These are phyloP conservation scores for honey bee (Apis mellifera) DNA, from an alignment of 1,140 invertebrate species.

Conservation along the genomic window Amel_HAv3.1 CM009939.2:4332001-4332500, in stretches of 20 bases:
- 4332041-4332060: too few relatives aligned
- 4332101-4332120: neutral
- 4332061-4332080: too few relatives aligned
- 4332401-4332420: neutral
- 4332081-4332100: neutral
- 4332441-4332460: neutral
- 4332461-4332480: too few relatives aligned
- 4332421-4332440: neutral
- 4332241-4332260: neutral
- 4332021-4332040: too few relatives aligned
- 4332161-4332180: neutral
- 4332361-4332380: neutral
- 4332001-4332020: too few relatives aligned
- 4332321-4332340: neutral
- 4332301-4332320: neutral
- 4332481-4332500: too few relatives aligned
- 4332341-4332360: neutral
- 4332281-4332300: slow-evolving; percentile 31
- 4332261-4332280: slow-evolving; percentile 45
- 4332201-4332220: too few relatives aligned
- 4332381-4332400: too few relatives aligned
- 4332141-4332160: neutral
- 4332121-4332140: too few relatives aligned
- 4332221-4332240: neutral
- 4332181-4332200: neutral